phyloP scores from a whole-genome alignment of 2,113 vertebrate genomes.

The Gobio gobio region DNA sequence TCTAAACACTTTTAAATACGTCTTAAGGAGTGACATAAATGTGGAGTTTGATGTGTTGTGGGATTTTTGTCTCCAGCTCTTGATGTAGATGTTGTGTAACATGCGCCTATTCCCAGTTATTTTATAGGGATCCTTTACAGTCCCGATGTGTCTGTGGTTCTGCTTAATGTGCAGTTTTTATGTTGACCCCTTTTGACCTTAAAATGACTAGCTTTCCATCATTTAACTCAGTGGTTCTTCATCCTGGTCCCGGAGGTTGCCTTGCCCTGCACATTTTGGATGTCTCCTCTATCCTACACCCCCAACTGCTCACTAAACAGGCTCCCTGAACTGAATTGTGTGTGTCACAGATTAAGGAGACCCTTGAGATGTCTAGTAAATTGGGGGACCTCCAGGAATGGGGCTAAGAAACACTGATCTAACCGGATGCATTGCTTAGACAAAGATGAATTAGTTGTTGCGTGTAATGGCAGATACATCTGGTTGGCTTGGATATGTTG shows the following conservation, averaged over 20 bases:
- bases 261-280: neutral
- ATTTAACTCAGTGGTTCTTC: neutral
- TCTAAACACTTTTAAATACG: neutral
- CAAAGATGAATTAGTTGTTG: neutral
- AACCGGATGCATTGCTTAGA: neutral
- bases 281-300: neutral
- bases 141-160: neutral
- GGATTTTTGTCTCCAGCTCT: neutral
- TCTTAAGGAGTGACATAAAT: neutral
- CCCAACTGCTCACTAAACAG: neutral
- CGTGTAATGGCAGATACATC: neutral
- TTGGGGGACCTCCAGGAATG: neutral
- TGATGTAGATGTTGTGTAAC: neutral
- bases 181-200: neutral
- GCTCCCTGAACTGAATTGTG: neutral
- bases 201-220: neutral
- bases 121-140: neutral
- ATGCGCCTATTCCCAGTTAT: neutral
- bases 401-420: neutral
- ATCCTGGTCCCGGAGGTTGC: neutral
- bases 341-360: neutral
- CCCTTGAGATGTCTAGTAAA: neutral
- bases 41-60: neutral
- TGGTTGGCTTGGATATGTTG: neutral
- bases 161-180: neutral